Base-by-base conservation (phyloP, 2,888 invertebrate genomes). In the Criorhina ranunculi region DNA sequence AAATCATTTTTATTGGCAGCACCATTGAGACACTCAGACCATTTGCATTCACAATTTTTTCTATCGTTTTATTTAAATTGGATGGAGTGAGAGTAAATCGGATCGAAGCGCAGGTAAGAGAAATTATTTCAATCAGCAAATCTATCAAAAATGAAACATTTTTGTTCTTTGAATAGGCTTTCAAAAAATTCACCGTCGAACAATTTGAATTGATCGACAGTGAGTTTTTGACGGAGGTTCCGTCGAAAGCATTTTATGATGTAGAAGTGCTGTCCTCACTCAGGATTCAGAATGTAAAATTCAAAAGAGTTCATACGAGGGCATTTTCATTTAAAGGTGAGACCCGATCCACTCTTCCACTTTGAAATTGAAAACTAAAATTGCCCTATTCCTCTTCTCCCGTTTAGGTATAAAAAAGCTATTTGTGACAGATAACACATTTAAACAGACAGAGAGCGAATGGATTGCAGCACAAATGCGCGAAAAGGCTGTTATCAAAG, bases 141-240 rank as follows among this genome's bases (percentile, higher is more conserved):
- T 0, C 37, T 49, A 2, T 55, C 4, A 2, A 17, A 19, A 37
- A 3, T 19, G 0, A 19, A 0, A 40, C 46, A 5, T 7, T 5
- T 69, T 67, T 40, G 12, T 7, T 17, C 51, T 37, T 42, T 42
- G 8, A 70, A 29, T 62, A 96, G 91, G 94, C 96, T 1, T 96
- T 97, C 88, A 97, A 96, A 89, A 96, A 96, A 91, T 96, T 97
- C 89, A 93, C 94, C 29, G 94, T 95, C 0, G 93, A 94, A 37
- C 93, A 94, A 87, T 93, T 97, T 86, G 92, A 94, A 86, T 91
- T 97, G 62, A 93, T 93, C 46, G 94, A 95, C 3, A 94, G 95
- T 19, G 91, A 89, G 9, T 93, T 96, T 55, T 91, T 92, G 31
- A 92, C 92, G 0, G 89, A 92, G 62, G 90, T 96, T 78, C 95